These are phyloP conservation scores for Halichoerus grypus DNA, from an alignment of 2,113 vertebrate genomes.

Conservation along the genomic window DNA sequence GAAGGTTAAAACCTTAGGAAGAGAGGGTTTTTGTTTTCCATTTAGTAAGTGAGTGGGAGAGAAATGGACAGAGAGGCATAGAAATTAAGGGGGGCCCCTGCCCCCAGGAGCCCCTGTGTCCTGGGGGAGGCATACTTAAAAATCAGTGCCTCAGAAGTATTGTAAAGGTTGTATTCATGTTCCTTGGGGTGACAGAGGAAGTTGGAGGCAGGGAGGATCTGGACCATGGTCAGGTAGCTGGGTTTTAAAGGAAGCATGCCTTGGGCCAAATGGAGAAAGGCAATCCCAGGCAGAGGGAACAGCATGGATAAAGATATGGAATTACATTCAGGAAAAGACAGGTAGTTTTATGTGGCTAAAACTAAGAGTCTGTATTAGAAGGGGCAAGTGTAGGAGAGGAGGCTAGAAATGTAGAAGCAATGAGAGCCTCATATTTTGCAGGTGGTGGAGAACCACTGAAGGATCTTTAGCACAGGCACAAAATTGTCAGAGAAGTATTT, in stretches of 20 bases:
- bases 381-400: not conserved
- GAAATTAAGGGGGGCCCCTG: not conserved
- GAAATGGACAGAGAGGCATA: not conserved
- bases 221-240: not conserved
- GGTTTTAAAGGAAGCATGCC: constrained; percentile 31
- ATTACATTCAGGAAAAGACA: not conserved
- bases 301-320: not conserved
- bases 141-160: constrained; percentile 9
- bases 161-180: not conserved
- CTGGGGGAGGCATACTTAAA: not conserved
- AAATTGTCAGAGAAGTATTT: constrained; percentile 38
- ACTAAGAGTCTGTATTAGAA: not conserved
- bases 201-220: not conserved
- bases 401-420: not conserved
- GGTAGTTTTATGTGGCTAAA: constrained; percentile 4
- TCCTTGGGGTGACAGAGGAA: constrained; percentile 21
- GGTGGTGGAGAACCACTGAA: not conserved
- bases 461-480: constrained; percentile 13
- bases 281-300: not conserved
- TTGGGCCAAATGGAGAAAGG: not conserved
- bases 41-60: not conserved
- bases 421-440: not conserved
- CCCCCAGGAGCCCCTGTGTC: not conserved
- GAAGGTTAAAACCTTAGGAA: not conserved
- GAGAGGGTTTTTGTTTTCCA: constrained; percentile 47